A percentile compares a stretch with the other conserved stretches of the same genome.
phyloP scores from a whole-genome alignment of 2,113 vertebrate species.

The Copsychus sechellarum region DNA sequence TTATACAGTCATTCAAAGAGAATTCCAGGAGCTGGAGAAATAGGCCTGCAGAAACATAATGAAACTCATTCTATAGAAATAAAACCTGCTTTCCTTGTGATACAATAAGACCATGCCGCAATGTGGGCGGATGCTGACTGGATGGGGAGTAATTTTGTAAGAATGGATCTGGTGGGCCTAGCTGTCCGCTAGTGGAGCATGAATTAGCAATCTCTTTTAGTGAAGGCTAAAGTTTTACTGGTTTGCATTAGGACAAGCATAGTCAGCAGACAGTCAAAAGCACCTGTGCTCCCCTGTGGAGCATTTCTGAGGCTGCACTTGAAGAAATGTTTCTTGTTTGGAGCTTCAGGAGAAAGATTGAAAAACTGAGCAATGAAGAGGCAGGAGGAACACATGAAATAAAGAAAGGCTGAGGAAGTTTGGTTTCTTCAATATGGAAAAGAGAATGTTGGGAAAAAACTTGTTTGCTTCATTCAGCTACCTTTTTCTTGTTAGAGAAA shows the following conservation, averaged over 20 bases:
- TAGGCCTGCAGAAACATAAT: neutral
- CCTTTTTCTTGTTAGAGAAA: neutral
- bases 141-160: neutral
- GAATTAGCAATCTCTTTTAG: neutral
- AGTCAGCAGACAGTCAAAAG: neutral
- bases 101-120: neutral
- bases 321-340: neutral
- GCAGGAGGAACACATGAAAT: neutral
- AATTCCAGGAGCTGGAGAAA: neutral
- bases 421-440: neutral
- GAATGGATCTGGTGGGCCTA: neutral
- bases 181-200: neutral
- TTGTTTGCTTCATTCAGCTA: neutral
- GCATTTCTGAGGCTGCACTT: neutral
- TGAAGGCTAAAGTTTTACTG: neutral
- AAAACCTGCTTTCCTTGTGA: neutral
- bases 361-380: neutral
- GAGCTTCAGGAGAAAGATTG: neutral
- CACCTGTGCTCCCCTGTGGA: fast-evolving
- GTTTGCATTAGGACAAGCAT: neutral
- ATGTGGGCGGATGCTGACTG: neutral
- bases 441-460: neutral
- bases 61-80: neutral
- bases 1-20: neutral
- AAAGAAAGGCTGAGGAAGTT: neutral